These are phyloP conservation scores for Dendrolimus pini DNA, from an alignment of 2,888 invertebrate species.

Conservation along the genomic window DNA sequence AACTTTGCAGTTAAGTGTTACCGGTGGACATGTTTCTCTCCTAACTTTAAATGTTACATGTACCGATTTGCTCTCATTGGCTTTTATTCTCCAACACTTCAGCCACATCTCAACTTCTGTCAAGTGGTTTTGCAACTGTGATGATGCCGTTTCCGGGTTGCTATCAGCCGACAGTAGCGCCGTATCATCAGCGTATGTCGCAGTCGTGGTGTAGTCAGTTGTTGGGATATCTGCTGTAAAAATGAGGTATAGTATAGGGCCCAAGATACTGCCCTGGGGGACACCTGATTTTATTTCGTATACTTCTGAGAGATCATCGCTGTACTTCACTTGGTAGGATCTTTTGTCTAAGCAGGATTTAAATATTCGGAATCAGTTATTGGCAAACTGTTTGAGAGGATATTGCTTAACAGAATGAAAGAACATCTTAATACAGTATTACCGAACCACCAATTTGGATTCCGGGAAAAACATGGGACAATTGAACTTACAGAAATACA, in stretches of 20 bases:
- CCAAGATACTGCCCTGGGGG: slow-evolving; percentile 15
- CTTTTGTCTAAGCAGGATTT: slow-evolving; percentile 8
- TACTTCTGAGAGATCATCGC: slow-evolving; percentile 1
- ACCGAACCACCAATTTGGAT: too few species aligned
- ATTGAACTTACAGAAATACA: too few species aligned
- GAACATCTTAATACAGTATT: too few species aligned
- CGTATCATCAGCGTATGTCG: slow-evolving; percentile 2
- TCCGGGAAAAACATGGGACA: too few species aligned
- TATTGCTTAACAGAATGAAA: too few species aligned
- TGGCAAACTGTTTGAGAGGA: too few species aligned
- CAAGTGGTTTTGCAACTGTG: too few species aligned
- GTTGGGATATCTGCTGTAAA: slow-evolving; percentile 10
- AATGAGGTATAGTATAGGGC: slow-evolving; percentile 9
- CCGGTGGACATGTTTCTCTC: neutral
- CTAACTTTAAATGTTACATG: slow-evolving; percentile 3
- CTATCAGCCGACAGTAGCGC: slow-evolving; percentile 1
- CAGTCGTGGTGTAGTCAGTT: neutral
- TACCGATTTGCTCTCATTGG: too few species aligned
- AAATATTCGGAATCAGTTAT: slow-evolving; percentile 2
- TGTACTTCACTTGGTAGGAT: slow-evolving; percentile 6
- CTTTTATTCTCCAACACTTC: too few species aligned
- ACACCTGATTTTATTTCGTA: too few species aligned
- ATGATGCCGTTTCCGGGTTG: too few species aligned
- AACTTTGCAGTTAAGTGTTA: slow-evolving; percentile 1
- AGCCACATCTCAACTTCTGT: too few species aligned